phyloP scores from a whole-genome alignment of 2,888 invertebrate species.

The Eupithecia subumbrata region DNA sequence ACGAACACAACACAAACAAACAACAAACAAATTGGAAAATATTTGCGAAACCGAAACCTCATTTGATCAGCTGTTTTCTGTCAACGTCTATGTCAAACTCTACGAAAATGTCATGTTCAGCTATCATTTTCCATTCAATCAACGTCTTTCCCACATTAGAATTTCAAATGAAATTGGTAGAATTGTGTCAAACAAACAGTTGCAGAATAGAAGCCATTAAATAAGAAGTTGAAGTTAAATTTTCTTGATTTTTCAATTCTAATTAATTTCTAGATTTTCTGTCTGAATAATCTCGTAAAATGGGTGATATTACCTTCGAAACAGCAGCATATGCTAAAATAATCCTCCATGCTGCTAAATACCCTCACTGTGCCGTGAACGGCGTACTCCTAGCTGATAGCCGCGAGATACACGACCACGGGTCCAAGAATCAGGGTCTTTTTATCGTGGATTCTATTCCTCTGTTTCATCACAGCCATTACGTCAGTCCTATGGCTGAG shows the following conservation, averaged over 20 bases:
- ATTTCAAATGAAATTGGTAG: no score
- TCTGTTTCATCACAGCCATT: constrained; percentile 95
- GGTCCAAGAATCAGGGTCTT: constrained; percentile 82
- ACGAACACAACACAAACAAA: not conserved
- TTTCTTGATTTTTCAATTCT: not conserved
- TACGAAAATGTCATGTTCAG: not conserved
- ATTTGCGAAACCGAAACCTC: not conserved
- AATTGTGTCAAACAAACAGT: no score
- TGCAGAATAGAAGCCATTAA: no score
- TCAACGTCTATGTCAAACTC: not conserved
- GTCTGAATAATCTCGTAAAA: constrained; percentile 43
- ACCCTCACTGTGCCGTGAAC: constrained; percentile 97
- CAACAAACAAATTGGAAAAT: not conserved
- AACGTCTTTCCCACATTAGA: not conserved
- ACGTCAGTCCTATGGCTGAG: constrained; percentile 97
- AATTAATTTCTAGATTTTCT: no score
- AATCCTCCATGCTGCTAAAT: constrained; percentile 96
- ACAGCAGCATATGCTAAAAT: constrained; percentile 95
- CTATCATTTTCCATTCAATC: not conserved
- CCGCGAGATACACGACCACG: constrained; percentile 78
- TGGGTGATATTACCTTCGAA: constrained; percentile 84
- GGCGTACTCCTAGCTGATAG: constrained; percentile 92
- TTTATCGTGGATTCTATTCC: constrained; percentile 94
- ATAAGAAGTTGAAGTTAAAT: no score
- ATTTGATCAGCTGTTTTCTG: not conserved